Base-by-base conservation (phyloP, 2,888 invertebrate species). In the Erebia ligea region DNA sequence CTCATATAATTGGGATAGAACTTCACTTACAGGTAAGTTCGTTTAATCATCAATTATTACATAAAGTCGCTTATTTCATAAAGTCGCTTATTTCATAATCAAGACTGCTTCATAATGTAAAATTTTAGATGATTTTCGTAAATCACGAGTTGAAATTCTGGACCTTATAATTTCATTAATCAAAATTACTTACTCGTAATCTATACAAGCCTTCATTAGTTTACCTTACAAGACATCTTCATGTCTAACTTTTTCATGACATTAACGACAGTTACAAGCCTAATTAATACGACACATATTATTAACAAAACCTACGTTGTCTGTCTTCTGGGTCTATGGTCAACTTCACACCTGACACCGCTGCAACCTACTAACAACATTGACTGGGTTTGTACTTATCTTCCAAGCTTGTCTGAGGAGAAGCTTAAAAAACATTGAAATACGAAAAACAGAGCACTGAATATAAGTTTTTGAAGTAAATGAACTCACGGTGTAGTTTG, bases 281-380 rank as follows among this genome's bases (percentile, higher is more conserved):
- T 50, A n/a, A 8, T 50, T n/a, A 8, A n/a, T 50, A 15, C n/a
- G 1, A n/a, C 50, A 50, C 50, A 50, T 25, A 6, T 6, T 34
- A 6, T 6, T 34, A 34, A 34, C 34, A 45, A 11, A 13, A 45
- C 11, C 13, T 45, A 45, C 45, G 11, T 0, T 54, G 19, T 25
- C 19, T 45, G 13, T 21, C 40, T 40, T n/a, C 8, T 65, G 66
- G 62, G 54, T 56, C n/a, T 62, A 9, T 56, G 62, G 62, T 54
- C 45, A 56, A 68, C 68, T 45, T n/a, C 45, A 45, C 68, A 68
- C 62, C 25, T n/a, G 42, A 45, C 62, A 62, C 68, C 56, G 61
- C 62, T 58, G 15, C 50, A 15, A 25, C 45, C 54, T 54, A 62
- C 56, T 62, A 68, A 68, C 68, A 68, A 56, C 68, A 45, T 25